Percentiles rank a stretch among this genome's conserved stretches.
These are phyloP conservation scores for Leptinotarsa lineolata DNA, from an alignment of 1,140 invertebrate genomes.

Conservation along the genomic window DNA sequence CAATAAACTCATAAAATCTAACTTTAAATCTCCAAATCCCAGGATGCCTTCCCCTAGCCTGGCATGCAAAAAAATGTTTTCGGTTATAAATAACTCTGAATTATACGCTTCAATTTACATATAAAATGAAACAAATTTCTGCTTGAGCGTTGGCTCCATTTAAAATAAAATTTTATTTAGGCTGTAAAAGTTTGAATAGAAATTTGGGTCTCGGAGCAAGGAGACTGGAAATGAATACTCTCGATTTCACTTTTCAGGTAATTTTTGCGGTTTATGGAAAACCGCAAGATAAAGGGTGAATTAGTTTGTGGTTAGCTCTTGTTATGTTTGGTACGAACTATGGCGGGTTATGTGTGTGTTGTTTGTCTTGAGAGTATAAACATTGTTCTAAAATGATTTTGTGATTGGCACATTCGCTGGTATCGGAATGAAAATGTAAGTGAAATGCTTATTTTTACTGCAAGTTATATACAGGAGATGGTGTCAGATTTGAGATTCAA, in stretches of 20 bases:
- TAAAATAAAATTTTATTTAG: conserved; percentile 37
- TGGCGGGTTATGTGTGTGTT: not conserved
- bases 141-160: conserved; percentile 31
- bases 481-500: too few species aligned
- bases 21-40: conserved; percentile 35
- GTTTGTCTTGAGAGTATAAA: not conserved
- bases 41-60: conserved; percentile 9
- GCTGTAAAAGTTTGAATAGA: conserved; percentile 25
- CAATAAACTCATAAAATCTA: conserved; percentile 48
- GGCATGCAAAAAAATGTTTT: conserved; percentile 37
- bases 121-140: conserved; percentile 31
- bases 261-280: conserved; percentile 46
- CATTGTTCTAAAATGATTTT: too few species aligned
- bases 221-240: conserved; percentile 25
- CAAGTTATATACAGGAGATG: too few species aligned
- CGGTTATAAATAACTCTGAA: conserved; percentile 39
- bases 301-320: conserved; percentile 35
- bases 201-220: not conserved
- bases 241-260: conserved; percentile 52
- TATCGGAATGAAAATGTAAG: too few species aligned
- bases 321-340: not conserved
- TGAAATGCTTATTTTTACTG: too few species aligned
- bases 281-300: conserved; percentile 38
- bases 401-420: too few species aligned
- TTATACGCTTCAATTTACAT: conserved; percentile 33